Base-by-base conservation (phyloP, 92 coral and sea anemone genomes). In the Scolanthus callimorphus region DNA sequence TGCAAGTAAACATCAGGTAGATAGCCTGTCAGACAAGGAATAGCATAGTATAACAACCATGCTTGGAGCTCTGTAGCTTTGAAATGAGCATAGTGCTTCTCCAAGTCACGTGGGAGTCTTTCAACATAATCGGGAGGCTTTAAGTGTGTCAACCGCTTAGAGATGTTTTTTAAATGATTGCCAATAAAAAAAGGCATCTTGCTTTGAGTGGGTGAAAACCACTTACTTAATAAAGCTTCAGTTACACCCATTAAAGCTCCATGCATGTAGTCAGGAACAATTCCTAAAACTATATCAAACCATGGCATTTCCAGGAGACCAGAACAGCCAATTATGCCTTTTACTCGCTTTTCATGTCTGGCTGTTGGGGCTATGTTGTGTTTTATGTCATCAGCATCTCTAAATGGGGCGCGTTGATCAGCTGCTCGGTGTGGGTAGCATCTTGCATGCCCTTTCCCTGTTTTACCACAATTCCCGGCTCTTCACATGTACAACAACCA, bases 261-360 rank as follows among this genome's bases (percentile, higher is more conserved):
- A 73, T 80, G 86, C 80, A 80, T 80, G 49, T 80, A 71, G 44
- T 71, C 85, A 28, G 85, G 79, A 11, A 71, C 67, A 20, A 71
- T 78, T 20, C 85, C 86, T 21, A 59, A 31, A 50, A 67, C 69
- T 26, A 80, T 51, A 31, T 78, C 72, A 78, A 76, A 55, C 65
- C 65, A 62, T 1, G 74, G 59, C 77, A 74, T 57, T 27, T 52
- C 29, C 31, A 26, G 30, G 17, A 65, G 59, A 22, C 65, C 67
- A 23, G 51, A 25, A 4, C 60, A 17, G 3, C 84, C 77, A 53
- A 31, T 19, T 25, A 55, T 50, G 31, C 73, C 78, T 53, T 70
- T 60, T 17, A 63, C 22, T 64, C 65, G 44, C 20, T 55, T 63
- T 55, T 31, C 22, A 0, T 24, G 20, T 41, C 34, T 63, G 21